Percentiles rank a stretch among this genome's conserved stretches.
Conservation (phyloP, 2,113 vertebrate genomes). For the Xenopus laevis region DNA sequence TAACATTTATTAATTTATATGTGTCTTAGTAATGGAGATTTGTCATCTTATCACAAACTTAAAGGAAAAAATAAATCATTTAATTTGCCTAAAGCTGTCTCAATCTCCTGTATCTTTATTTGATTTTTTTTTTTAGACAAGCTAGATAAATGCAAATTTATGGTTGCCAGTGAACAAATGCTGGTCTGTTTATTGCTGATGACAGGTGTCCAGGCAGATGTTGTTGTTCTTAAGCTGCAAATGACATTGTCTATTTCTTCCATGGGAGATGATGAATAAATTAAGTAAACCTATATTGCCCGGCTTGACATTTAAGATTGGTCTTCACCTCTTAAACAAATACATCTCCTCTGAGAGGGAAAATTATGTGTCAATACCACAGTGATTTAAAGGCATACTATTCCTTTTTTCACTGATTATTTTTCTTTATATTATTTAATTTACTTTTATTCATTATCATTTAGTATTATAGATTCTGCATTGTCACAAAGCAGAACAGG, state of each 20-base stretch:
- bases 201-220: conserved; percentile 3
- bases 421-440: no score
- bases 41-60: not conserved
- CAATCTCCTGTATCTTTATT: not conserved
- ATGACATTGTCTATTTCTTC: conserved; percentile 2
- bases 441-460: no score
- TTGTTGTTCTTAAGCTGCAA: not conserved
- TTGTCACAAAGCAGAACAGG: no score
- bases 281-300: not conserved
- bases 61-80: not conserved
- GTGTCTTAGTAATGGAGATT: not conserved
- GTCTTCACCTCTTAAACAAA: not conserved
- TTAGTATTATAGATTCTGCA: no score
- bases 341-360: not conserved
- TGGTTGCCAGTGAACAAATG: not conserved
- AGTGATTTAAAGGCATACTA: no score
- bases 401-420: no score
- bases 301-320: not conserved
- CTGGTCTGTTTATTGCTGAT: conserved; percentile 1
- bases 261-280: conserved; percentile 2
- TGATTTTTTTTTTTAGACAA: not conserved
- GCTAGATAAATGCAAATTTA: not conserved
- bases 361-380: not conserved
- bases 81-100: not conserved
- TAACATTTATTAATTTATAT: not conserved